phyloP scores from a whole-genome alignment of 2,888 invertebrate species.

The Lycia hirtaria region DNA sequence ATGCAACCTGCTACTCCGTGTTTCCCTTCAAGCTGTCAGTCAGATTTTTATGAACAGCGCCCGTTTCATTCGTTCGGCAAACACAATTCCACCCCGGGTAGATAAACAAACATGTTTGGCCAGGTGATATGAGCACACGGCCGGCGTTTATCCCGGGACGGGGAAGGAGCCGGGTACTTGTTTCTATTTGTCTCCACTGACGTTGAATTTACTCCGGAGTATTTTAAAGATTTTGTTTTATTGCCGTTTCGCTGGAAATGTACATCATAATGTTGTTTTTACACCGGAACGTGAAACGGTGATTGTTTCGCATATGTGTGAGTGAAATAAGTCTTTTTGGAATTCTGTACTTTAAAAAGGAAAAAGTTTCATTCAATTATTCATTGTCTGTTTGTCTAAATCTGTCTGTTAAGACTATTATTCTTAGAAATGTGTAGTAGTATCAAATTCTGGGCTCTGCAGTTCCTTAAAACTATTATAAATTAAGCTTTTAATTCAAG shows the following conservation, averaged over 20 bases:
- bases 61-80: slow-evolving; percentile 24
- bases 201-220: slow-evolving; percentile 17
- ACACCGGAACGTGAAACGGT: too few species aligned
- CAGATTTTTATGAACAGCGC: slow-evolving; percentile 21
- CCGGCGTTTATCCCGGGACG: slow-evolving; percentile 20
- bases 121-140: slow-evolving; percentile 27
- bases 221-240: slow-evolving; percentile 15
- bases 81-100: slow-evolving; percentile 27
- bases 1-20: too few species aligned
- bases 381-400: too few species aligned
- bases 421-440: too few species aligned
- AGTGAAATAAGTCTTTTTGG: too few species aligned
- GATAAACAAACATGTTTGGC: slow-evolving; percentile 27
- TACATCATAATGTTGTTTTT: neutral
- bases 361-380: too few species aligned
- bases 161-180: slow-evolving; percentile 12
- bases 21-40: slow-evolving; percentile 10
- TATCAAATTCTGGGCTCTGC: too few species aligned
- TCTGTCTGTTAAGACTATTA: too few species aligned
- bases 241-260: neutral
- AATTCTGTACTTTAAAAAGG: too few species aligned
- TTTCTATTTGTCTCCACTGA: slow-evolving; percentile 26
- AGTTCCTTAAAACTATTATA: too few species aligned
- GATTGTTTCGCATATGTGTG: too few species aligned
- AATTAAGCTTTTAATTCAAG: too few species aligned